Percentiles rank a stretch among this genome's conserved stretches.
Conservation (phyloP, 2,888 invertebrate species). For the Macrosoma leucophasiata region DNA sequence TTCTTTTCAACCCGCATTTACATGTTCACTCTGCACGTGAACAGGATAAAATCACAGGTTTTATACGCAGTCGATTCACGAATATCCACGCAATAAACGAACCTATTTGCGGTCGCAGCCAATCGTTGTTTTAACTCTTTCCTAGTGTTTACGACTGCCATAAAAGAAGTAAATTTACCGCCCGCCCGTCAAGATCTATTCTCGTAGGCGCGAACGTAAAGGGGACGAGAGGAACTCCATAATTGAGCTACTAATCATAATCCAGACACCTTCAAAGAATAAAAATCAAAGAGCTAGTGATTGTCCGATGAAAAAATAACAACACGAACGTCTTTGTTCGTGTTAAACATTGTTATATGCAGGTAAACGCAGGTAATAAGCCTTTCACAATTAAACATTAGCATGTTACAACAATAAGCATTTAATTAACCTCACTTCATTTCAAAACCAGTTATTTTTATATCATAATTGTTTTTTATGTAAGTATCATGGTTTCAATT, state of each 20-base stretch:
- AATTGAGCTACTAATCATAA: conserved; percentile 15
- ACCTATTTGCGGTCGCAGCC: conserved; percentile 53
- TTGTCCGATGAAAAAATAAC: too few species aligned
- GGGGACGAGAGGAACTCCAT: conserved; percentile 23
- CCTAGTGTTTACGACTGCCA: conserved; percentile 48
- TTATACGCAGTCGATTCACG: neutral
- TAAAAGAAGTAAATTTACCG: conserved; percentile 57
- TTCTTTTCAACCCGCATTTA: conserved; percentile 17
- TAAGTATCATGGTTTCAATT: too few species aligned
- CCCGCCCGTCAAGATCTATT: conserved; percentile 50
- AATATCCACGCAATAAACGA: conserved; percentile 31
- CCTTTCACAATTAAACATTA: too few species aligned
- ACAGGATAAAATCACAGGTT: conserved; percentile 11
- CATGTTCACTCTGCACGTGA: conserved; percentile 17
- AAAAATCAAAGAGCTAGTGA: too few species aligned
- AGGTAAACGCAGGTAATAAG: too few species aligned
- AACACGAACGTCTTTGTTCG: too few species aligned
- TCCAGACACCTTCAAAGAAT: too few species aligned
- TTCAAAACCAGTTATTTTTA: too few species aligned
- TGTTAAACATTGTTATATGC: too few species aligned
- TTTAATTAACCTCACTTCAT: too few species aligned
- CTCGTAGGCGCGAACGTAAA: conserved; percentile 26
- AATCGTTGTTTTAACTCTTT: conserved; percentile 61
- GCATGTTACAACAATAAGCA: too few species aligned
- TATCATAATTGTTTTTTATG: too few species aligned